A percentile compares a stretch with the other conserved stretches of the same genome.
Evolutionary conservation across 2,113 vertebrate genomes (phyloP).

Genomic region (Semnornis frantzii): DNA sequence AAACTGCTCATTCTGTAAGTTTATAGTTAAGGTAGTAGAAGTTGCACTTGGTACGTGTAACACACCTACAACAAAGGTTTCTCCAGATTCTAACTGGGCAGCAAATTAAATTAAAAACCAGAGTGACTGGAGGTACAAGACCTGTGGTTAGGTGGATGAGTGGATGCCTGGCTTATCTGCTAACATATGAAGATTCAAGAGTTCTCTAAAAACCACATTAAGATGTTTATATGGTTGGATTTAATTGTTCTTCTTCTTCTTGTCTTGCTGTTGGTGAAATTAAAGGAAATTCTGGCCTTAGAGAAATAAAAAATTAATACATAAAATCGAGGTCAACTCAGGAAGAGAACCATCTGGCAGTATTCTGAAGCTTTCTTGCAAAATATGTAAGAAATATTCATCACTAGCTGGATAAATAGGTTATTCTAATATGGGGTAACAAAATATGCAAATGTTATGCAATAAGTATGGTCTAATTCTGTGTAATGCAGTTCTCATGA

Average conservation of each 20-base stretch:
- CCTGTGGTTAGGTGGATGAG: constrained; percentile 57
- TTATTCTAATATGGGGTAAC: not conserved
- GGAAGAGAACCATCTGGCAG: not conserved
- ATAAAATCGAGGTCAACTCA: not conserved
- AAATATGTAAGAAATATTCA: not conserved
- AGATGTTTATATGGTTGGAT: not conserved
- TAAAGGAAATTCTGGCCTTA: constrained; percentile 40
- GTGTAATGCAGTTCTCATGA: not conserved
- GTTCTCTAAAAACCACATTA: constrained; percentile 53
- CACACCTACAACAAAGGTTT: constrained; percentile 21
- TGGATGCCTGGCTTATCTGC: constrained; percentile 59
- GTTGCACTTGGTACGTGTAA: not conserved
- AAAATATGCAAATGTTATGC: not conserved
- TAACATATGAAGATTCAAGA: constrained; percentile 29
- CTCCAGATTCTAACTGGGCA: constrained; percentile 29
- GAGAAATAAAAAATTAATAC: not conserved
- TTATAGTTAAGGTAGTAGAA: not conserved
- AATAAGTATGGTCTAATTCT: constrained; percentile 18
- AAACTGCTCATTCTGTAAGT: not conserved
- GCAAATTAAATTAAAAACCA: constrained; percentile 46
- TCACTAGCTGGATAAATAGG: not conserved
- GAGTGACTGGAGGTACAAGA: constrained; percentile 12
- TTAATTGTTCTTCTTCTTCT: constrained; percentile 46
- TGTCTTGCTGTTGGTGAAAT: constrained; percentile 36
- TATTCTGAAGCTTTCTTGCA: constrained; percentile 7